Conservation (phyloP, 2,888 invertebrate species). For the Ctena decussata region DNA sequence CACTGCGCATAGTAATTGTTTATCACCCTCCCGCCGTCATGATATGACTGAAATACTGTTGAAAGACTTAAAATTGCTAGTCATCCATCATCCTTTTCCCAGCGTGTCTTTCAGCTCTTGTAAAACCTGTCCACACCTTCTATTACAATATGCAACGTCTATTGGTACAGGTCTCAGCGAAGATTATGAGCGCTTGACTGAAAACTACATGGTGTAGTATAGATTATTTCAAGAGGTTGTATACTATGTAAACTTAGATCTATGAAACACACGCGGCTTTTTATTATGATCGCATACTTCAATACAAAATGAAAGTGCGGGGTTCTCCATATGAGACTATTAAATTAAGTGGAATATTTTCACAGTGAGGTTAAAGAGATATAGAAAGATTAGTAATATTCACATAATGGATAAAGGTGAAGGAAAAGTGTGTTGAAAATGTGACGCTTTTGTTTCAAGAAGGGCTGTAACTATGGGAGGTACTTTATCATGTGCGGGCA, state of each 20-base stretch:
- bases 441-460: not conserved
- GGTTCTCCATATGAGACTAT: not conserved
- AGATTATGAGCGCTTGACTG: not conserved
- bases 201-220: slow-evolving; percentile 4
- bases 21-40: too few species aligned
- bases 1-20: too few species aligned
- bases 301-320: not conserved
- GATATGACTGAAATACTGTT: too few species aligned
- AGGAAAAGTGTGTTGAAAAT: not conserved
- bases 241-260: not conserved
- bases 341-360: not conserved
- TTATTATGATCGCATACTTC: not conserved
- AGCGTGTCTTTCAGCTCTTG: too few species aligned
- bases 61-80: too few species aligned
- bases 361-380: too few species aligned
- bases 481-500: slow-evolving; percentile 62
- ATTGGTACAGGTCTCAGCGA: not conserved
- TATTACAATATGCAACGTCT: not conserved
- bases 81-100: too few species aligned
- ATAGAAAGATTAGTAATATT: too few species aligned
- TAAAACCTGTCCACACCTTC: not conserved
- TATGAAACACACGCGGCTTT: not conserved
- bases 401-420: too few species aligned
- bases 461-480: slow-evolving; percentile 51
- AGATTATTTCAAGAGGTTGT: slow-evolving; percentile 7